phyloP scores from a whole-genome alignment of 2,113 vertebrate genomes.

The Penelope pileata region DNA sequence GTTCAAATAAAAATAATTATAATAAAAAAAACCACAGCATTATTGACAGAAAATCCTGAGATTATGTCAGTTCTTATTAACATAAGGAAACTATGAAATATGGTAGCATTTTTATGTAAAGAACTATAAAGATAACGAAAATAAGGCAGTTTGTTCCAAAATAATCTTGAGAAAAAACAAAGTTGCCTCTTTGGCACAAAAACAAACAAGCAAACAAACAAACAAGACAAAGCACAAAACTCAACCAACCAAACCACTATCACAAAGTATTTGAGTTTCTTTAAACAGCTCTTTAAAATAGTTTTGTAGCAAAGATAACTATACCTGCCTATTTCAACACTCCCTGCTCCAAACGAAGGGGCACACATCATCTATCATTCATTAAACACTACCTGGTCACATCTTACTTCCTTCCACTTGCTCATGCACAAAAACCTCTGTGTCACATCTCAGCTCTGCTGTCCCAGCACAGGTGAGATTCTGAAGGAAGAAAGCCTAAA shows the following conservation, averaged over 20 bases:
- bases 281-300: background rate
- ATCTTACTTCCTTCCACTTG: background rate
- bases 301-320: background rate
- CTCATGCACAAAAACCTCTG: background rate
- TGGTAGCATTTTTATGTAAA: background rate
- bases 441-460: background rate
- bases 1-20: too few relatives aligned
- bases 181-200: background rate
- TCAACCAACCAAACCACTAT: background rate
- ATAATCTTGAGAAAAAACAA: background rate
- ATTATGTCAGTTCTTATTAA: background rate
- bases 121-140: background rate
- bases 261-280: background rate
- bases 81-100: background rate
- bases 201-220: background rate
- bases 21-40: background rate
- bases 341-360: background rate
- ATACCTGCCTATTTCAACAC: background rate
- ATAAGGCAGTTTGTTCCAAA: background rate
- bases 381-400: background rate
- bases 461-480: accelerated
- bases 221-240: background rate
- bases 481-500: background rate
- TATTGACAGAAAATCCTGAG: background rate
- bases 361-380: background rate